Evolutionary conservation across 2,888 invertebrate species (phyloP), one percentile per base, ranked within the genome.

Genomic region (Ormyrus nitidulus): DNA sequence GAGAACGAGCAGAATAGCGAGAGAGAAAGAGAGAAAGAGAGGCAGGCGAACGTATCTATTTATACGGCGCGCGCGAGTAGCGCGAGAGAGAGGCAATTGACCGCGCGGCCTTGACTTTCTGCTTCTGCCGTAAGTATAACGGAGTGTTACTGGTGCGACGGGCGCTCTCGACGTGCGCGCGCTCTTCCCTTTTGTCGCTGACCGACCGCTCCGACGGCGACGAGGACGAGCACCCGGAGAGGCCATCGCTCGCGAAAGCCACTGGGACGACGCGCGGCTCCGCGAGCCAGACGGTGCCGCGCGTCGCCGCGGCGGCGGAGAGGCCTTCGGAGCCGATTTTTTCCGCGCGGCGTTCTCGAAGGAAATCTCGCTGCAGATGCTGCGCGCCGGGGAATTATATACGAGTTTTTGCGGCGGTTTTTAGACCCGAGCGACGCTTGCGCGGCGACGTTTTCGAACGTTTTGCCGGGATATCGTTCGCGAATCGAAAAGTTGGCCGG

Each of bases 51-150:
- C 10, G 65, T 66, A 85, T 86, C 88, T 89, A 88, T 89, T 89
- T 88, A 88, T 89, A 89, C 85, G 84, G 73, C 81, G 85, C 65
- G 81, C 62, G 84, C 86, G 85, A 2, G 70, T 34, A 56, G 87
- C 83, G 85, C 84, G 84, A 83, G 86, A 58, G 86, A 83, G 86
- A 84, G 84, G 88, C 87, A 87, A 89, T 87, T 88, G 89, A 89
- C 89, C 89, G 87, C 84, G 85, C 88, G 88, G 87, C 89, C 89
- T 89, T 89, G 88, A 89, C 88, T 89, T 88, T 86, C 86, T 84
- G 86, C 85, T 61, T 11, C 71, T 19, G 76, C 72, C 59, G 71
- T 70, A 75, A 81, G 66, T 80, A 74, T 81, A 81, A 81, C 81
- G 77, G 77, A 71, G 61, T 76, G 56, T n/a, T 69, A 62, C 53